These are phyloP conservation scores for Tubulanus polymorphus DNA, from an alignment of 2,888 invertebrate genomes.

Conservation along the genomic window DNA sequence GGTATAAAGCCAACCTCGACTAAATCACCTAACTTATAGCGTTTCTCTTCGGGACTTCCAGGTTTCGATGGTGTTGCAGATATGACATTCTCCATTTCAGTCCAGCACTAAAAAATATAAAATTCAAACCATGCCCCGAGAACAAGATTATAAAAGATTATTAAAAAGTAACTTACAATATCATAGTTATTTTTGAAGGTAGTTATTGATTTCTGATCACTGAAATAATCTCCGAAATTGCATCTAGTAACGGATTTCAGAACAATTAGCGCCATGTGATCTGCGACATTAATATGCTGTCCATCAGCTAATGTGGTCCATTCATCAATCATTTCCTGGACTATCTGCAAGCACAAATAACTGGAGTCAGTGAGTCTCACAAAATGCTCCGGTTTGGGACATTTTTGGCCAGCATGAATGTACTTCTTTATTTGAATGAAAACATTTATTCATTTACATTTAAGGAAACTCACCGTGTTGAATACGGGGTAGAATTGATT, in stretches of 20 bases:
- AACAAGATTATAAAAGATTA: too few relatives aligned
- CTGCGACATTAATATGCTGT: constrained; percentile 39
- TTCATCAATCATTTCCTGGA: constrained; percentile 35
- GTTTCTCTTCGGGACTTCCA: constrained; percentile 27
- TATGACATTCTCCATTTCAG: constrained; percentile 32
- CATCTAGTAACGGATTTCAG: constrained; percentile 33
- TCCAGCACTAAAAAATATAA: constrained; percentile 29
- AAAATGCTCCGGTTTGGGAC: too few relatives aligned
- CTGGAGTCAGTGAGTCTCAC: too few relatives aligned
- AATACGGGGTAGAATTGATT: constrained; percentile 24
- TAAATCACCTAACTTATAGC: constrained; percentile 37
- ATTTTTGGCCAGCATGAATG: too few relatives aligned
- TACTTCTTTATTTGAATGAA: too few relatives aligned
- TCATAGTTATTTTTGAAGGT: constrained; percentile 37
- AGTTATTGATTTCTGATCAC: constrained; percentile 37
- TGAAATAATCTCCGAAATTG: constrained; percentile 37
- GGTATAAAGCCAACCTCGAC: too few relatives aligned
- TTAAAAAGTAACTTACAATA: too few relatives aligned
- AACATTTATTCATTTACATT: too few relatives aligned
- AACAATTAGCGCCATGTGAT: constrained; percentile 42
- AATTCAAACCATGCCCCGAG: too few relatives aligned
- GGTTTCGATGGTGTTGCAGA: constrained; percentile 24
- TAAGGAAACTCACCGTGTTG: constrained; percentile 29
- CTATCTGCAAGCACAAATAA: constrained; percentile 26
- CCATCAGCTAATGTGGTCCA: constrained; percentile 36